Conservation (phyloP, 1,140 invertebrate species). For the Pemphigus obesinymphae region DNA sequence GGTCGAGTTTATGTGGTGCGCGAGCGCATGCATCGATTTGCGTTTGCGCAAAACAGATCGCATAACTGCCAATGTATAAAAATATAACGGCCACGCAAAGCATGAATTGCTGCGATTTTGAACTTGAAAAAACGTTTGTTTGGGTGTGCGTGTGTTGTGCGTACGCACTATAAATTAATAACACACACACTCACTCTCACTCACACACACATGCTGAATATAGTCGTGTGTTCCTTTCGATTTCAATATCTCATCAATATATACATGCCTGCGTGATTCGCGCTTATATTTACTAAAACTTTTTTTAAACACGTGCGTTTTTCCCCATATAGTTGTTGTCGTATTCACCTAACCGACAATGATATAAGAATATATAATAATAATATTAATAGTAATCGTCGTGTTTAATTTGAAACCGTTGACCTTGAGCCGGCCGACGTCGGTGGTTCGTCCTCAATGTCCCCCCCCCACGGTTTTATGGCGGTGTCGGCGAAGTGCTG, state of each 20-base stretch:
- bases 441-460: not conserved
- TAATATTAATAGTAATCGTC: not conserved
- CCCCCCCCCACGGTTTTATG: not conserved
- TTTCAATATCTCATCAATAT: not conserved
- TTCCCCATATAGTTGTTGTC: not conserved
- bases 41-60: not conserved
- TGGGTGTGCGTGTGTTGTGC: not conserved
- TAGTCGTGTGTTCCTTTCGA: not conserved
- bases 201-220: not conserved
- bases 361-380: not conserved
- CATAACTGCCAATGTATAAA: not conserved
- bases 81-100: not conserved
- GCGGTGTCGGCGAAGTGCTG: not conserved
- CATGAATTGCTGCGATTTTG: not conserved
- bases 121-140: conserved; percentile 1
- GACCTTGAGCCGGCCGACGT: conserved; percentile 17
- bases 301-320: not conserved
- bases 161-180: not conserved
- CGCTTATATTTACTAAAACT: not conserved
- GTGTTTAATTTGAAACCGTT: not conserved
- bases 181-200: no score
- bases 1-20: not conserved
- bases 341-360: not conserved
- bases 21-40: not conserved
- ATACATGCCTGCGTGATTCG: not conserved